A percentile compares a stretch with the other conserved stretches of the same genome.
Conservation (phyloP, 2,113 vertebrate species). For the Ramphastos sulfuratus region DNA sequence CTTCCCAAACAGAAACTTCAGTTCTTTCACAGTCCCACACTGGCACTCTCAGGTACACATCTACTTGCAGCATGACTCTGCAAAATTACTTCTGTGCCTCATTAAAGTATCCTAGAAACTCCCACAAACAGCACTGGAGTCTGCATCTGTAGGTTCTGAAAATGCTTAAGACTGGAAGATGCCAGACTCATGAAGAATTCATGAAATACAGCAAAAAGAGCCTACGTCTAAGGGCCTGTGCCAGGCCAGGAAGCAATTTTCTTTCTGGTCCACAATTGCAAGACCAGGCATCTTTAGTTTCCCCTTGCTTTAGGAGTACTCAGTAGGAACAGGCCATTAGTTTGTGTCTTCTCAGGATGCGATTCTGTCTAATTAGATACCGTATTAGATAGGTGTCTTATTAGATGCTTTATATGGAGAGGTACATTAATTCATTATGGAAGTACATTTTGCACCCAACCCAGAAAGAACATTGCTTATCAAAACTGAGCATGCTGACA, state of each 20-base stretch:
- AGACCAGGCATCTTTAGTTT: neutral
- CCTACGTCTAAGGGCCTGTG: neutral
- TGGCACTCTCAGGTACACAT: neutral
- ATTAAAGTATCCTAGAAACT: neutral
- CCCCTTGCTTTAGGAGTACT: neutral
- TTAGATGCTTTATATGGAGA: neutral
- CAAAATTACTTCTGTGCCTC: conserved; percentile 14
- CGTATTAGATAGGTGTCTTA: neutral
- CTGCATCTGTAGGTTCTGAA: neutral
- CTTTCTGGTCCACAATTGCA: neutral
- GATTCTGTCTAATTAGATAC: neutral
- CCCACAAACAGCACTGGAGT: neutral
- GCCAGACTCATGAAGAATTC: neutral
- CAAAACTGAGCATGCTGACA: neutral
- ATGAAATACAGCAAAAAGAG: neutral
- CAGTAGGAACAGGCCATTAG: neutral
- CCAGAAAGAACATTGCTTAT: neutral
- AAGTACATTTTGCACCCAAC: neutral
- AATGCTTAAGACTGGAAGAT: neutral
- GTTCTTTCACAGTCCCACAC: neutral
- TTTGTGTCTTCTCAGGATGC: neutral
- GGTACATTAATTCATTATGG: neutral
- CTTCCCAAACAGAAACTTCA: neutral
- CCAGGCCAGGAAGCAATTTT: neutral
- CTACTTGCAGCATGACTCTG: conserved; percentile 16